Evolutionary conservation across 2,797 vertebrate species (phyloP), one percentile per base, ranked within the genome.

Genomic region (Eleutherodactylus coqui): DNA sequence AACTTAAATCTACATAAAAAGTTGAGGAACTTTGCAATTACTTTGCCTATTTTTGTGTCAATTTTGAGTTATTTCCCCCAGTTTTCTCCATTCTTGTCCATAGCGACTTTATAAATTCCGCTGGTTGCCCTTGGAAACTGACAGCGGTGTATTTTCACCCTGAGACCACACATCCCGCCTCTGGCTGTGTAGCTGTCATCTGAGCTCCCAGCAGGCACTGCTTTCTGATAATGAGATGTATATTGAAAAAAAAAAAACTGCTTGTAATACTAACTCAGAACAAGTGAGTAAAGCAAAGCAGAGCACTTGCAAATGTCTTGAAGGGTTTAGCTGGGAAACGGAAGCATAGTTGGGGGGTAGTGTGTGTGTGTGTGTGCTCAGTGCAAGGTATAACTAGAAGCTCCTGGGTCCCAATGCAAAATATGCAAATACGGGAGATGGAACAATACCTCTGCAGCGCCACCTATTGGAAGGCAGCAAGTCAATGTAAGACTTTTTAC

Each of bases 1-100:
- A 70, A 36, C 41, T 41, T 41, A 41, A 70, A 41, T 24, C 70
- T 73, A n/a, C 41, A 73, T 73, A 73, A 73, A 73, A 73, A 73
- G 38, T 73, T 73, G 10, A 45, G 16, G 5, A 73, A 73, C 70
- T 73, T 72, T 73, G 24, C n/a, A 73, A 45, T 45, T 73, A 27
- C 41, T 73, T 27, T 43, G 13, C 11, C 1, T 27, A 60, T 21
- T 69, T 36, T 3, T 69, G 17, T 2, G 10, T 21, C 7, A 9
- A 27, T 45, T 27, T 45, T 21, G 6, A 38, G 32, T 38, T 69
- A 69, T 69, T 45, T 73, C 36, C 24, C 11, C 16, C 10, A 43
- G 11, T 3, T 2, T 73, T 16, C 38, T n/a, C 70, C 10, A 27
- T 73, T 73, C 24, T 45, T 27, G 13, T 45, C 41, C 21, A 45